phyloP scores from a whole-genome alignment of 2,113 vertebrate genomes.

The Machaerirhynchus nigripectus region DNA sequence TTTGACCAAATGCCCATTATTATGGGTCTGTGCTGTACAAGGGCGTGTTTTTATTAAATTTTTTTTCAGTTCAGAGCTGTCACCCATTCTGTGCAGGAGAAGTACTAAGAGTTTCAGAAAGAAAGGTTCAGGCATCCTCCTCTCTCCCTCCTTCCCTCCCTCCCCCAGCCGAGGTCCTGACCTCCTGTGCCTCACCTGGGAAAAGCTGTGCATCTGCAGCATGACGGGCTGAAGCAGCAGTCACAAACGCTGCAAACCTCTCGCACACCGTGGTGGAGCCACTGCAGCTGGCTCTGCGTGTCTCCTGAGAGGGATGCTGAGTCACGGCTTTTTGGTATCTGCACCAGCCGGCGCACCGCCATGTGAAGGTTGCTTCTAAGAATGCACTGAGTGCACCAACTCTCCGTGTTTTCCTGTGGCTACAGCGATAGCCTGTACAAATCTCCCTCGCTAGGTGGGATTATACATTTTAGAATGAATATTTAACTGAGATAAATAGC shows the following conservation, averaged over 20 bases:
- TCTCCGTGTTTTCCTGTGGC: neutral
- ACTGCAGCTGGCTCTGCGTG: neutral
- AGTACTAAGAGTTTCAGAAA: neutral
- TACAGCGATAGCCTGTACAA: neutral
- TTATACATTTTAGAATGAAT: neutral
- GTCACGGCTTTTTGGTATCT: neutral
- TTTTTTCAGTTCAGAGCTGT: neutral
- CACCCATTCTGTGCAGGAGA: neutral
- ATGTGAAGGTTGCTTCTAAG: neutral
- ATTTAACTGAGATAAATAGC: neutral
- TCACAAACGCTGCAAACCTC: neutral
- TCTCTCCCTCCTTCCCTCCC: neutral
- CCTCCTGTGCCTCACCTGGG: neutral
- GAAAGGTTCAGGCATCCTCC: neutral
- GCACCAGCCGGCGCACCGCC: neutral
- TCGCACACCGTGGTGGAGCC: neutral
- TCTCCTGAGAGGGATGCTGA: neutral
- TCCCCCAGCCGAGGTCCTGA: rapidly evolving
- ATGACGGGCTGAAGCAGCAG: neutral
- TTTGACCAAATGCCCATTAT: neutral
- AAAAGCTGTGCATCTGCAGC: neutral
- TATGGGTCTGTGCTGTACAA: neutral
- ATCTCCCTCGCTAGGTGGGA: neutral
- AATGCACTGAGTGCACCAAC: rapidly evolving
- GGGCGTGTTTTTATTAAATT: neutral